These are phyloP conservation scores for Macrochelys suwanniensis DNA, from an alignment of 2,797 vertebrate genomes.

Conservation along the genomic window DNA sequence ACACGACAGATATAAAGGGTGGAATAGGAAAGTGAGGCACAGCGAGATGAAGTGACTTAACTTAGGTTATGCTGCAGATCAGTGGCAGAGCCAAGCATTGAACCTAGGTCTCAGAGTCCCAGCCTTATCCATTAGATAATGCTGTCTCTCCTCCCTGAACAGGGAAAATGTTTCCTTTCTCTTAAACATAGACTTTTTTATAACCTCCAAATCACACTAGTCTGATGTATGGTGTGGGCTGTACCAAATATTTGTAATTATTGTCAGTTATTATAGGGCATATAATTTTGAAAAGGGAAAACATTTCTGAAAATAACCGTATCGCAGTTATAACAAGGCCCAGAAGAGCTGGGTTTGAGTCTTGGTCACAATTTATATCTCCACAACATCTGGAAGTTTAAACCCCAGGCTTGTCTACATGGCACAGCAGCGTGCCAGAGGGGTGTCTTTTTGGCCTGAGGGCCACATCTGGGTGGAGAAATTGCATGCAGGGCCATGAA, in stretches of 20 bases:
- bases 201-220: no score
- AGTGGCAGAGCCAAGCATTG: not conserved
- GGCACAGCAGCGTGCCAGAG: not conserved
- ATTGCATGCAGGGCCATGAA: no score
- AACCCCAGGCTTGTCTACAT: not conserved
- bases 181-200: no score
- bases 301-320: not conserved
- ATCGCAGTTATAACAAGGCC: not conserved
- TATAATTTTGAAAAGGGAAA: not conserved
- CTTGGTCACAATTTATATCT: not conserved
- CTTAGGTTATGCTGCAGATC: not conserved
- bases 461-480: no score
- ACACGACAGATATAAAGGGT: not conserved
- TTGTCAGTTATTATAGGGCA: not conserved
- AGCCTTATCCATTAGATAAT: not conserved
- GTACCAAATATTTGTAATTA: not conserved
- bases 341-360: not conserved
- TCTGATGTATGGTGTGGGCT: not conserved
- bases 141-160: not conserved
- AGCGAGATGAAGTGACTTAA: not conserved
- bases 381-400: not conserved
- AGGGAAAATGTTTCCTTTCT: not conserved
- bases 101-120: not conserved
- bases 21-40: not conserved
- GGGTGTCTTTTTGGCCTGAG: no score